A percentile compares a stretch with the other conserved stretches of the same genome.
These are phyloP conservation scores for Protaetia brevitarsis DNA, from an alignment of 1,140 invertebrate species.

Conservation along the genomic window DNA sequence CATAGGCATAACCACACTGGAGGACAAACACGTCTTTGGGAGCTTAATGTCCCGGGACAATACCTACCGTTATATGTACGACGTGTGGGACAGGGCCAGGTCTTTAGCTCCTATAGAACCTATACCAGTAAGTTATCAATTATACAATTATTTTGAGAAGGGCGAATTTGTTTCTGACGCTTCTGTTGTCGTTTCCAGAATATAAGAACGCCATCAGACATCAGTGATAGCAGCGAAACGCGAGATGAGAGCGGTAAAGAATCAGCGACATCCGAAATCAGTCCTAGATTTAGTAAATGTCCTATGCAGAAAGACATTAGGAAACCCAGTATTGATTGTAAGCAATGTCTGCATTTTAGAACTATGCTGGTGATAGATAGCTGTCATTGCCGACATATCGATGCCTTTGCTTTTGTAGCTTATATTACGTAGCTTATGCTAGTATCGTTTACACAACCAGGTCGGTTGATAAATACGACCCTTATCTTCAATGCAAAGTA, in stretches of 20 bases:
- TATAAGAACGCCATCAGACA: constrained; percentile 34
- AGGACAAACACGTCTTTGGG: constrained; percentile 81
- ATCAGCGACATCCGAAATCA: constrained; percentile 29
- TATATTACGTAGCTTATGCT: too few relatives aligned
- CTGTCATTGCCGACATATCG: too few relatives aligned
- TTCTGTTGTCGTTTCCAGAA: constrained; percentile 1
- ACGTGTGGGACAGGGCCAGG: constrained; percentile 45
- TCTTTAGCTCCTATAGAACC: constrained; percentile 34
- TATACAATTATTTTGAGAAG: not conserved
- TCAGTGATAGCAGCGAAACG: constrained; percentile 36
- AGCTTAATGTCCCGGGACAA: constrained; percentile 84
- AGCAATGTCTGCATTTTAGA: not conserved
- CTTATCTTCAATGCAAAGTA: too few relatives aligned
- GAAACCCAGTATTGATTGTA: constrained; percentile 13
- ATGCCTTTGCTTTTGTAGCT: too few relatives aligned
- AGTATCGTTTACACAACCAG: too few relatives aligned
- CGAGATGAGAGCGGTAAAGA: constrained; percentile 41
- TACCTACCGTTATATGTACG: constrained; percentile 75
- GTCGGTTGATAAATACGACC: too few relatives aligned
- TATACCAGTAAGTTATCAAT: constrained; percentile 32
- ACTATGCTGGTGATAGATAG: too few relatives aligned
- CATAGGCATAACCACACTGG: constrained; percentile 82
- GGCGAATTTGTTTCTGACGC: too few relatives aligned
- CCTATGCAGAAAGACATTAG: constrained; percentile 18
- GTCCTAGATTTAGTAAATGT: constrained; percentile 27